Percentiles rank a stretch among this genome's conserved stretches.
Conservation (phyloP, 2,113 vertebrate species). For the Numenius arquata region DNA sequence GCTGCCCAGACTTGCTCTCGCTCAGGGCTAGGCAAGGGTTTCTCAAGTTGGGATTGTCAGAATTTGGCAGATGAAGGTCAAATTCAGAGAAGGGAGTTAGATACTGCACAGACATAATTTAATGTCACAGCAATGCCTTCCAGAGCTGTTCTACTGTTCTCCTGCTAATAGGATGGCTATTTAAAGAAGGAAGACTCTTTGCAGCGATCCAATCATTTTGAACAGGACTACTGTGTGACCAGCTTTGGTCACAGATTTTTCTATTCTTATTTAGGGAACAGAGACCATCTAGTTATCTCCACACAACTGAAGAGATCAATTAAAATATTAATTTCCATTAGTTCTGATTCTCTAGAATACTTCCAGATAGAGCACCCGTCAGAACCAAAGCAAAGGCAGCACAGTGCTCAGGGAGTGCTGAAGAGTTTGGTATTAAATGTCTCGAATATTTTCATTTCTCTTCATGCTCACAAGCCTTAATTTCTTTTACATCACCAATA, state of each 20-base stretch:
- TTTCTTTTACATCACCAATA: background rate
- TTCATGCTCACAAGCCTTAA: background rate
- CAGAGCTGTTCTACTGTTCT: conserved; percentile 5
- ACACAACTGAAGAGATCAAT: background rate
- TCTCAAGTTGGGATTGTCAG: background rate
- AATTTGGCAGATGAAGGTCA: background rate
- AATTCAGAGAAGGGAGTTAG: background rate
- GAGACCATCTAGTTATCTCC: conserved; percentile 15
- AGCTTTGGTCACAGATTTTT: conserved; percentile 4
- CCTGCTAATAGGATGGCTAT: conserved; percentile 47
- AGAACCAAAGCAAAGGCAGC: background rate
- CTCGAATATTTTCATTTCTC: background rate
- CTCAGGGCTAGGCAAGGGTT: background rate
- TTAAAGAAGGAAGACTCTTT: conserved; percentile 27
- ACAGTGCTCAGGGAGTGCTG: background rate
- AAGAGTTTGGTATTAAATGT: background rate
- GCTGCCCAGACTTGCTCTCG: background rate
- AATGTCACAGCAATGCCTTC: conserved; percentile 18
- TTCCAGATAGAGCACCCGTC: background rate
- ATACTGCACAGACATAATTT: background rate
- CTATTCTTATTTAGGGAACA: conserved; percentile 25
- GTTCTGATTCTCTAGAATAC: background rate
- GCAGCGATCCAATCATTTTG: background rate
- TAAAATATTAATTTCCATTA: conserved; percentile 23
- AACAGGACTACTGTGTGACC: background rate